phyloP scores from a whole-genome alignment of 2,113 vertebrate genomes.

The Oceanites oceanicus region DNA sequence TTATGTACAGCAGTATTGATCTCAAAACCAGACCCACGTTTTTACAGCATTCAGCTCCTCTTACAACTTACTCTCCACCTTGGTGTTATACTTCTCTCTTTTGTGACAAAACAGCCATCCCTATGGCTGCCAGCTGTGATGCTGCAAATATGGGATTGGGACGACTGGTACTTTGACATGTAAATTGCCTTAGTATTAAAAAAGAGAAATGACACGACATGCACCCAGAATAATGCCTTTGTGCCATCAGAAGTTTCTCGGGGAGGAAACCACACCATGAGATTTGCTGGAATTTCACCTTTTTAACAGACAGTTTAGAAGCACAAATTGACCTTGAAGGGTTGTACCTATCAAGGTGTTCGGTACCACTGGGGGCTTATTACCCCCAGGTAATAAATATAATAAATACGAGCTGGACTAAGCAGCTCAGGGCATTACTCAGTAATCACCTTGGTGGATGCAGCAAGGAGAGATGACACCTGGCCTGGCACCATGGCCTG shows the following conservation, averaged over 20 bases:
- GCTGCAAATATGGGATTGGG: background rate
- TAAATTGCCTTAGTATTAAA: background rate
- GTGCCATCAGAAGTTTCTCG: background rate
- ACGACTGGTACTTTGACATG: accelerated
- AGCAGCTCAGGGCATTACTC: background rate
- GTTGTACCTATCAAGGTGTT: background rate
- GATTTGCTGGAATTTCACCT: background rate
- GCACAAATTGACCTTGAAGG: background rate
- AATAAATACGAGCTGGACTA: background rate
- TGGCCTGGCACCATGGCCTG: background rate
- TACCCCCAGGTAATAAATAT: too few relatives aligned
- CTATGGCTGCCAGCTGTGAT: background rate
- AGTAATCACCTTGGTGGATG: background rate
- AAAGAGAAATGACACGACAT: background rate
- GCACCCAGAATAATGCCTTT: background rate
- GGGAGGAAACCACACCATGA: background rate
- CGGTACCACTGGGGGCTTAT: background rate
- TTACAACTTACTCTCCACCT: background rate
- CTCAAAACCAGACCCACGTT: background rate
- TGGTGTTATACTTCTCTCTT: background rate
- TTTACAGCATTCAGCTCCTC: background rate
- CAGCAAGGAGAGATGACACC: background rate
- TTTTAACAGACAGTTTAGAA: background rate
- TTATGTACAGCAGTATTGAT: background rate
- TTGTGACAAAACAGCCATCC: background rate